These are phyloP conservation scores for Archocentrus centrarchus DNA, from an alignment of 2,113 vertebrate species.

Conservation along the genomic window DNA sequence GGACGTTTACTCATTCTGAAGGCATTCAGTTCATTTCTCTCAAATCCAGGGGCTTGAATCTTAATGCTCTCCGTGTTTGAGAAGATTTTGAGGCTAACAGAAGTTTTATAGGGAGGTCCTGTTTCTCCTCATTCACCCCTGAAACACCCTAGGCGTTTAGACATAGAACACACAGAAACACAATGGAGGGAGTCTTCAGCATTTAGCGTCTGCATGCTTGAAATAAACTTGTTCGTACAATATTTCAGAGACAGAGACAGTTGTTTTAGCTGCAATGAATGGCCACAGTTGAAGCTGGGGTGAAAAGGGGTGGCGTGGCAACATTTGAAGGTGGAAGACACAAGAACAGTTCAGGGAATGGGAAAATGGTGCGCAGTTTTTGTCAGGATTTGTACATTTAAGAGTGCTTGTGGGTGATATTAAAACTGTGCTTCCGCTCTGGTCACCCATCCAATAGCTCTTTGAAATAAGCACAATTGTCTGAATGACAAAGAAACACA, in stretches of 20 bases:
- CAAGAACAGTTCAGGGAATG: fast-evolving
- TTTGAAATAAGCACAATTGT: neutral
- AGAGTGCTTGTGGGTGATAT: neutral
- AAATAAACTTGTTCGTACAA: neutral
- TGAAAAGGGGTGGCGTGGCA: neutral
- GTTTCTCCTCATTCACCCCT: conserved; percentile 9
- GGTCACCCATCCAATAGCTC: fast-evolving
- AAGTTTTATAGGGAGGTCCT: conserved; percentile 24
- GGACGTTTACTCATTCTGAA: conserved; percentile 70
- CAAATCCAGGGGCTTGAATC: conserved; percentile 67
- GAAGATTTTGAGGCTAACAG: conserved; percentile 46
- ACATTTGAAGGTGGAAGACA: neutral
- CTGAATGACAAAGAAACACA: neutral
- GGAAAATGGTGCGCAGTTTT: neutral
- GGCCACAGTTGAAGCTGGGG: neutral
- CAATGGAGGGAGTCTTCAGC: neutral
- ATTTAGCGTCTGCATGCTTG: neutral
- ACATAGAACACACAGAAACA: conserved; percentile 14
- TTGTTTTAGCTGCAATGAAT: neutral
- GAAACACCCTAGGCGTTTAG: conserved; percentile 30
- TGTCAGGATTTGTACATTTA: neutral
- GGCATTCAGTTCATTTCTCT: conserved; percentile 69
- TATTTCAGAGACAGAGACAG: neutral
- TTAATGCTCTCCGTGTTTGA: conserved; percentile 62
- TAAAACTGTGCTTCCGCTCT: neutral